Conservation (phyloP, 2,797 vertebrate species). For the Echeneis naucrates region DNA sequence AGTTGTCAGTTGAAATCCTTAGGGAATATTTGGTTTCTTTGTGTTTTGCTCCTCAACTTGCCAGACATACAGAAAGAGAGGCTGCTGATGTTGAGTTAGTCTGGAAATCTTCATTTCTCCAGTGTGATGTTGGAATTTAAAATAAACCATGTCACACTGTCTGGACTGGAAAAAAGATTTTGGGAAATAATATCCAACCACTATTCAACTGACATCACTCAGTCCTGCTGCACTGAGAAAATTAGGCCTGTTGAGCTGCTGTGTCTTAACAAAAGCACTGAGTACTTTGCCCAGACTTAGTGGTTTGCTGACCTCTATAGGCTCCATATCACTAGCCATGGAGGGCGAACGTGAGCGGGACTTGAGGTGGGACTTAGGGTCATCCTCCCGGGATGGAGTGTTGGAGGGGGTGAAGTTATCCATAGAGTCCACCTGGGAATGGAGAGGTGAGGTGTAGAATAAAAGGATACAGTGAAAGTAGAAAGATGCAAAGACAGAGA, state of each 20-base stretch:
- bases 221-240: not conserved
- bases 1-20: slow-evolving; percentile 7
- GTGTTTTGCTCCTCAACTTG: slow-evolving; percentile 8
- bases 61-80: slow-evolving; percentile 12
- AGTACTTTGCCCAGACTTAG: not conserved
- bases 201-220: not conserved
- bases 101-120: not conserved
- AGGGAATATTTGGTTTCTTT: slow-evolving; percentile 1
- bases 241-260: not conserved
- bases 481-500: not conserved
- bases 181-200: not conserved
- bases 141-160: not conserved
- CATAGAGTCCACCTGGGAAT: slow-evolving; percentile 89
- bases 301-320: slow-evolving; percentile 85
- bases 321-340: slow-evolving; percentile 91
- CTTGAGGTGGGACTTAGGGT: slow-evolving; percentile 88
- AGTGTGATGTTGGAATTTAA: not conserved
- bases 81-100: not conserved
- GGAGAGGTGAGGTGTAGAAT: slow-evolving; percentile 10
- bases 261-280: not conserved
- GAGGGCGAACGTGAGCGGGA: slow-evolving; percentile 92
- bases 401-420: slow-evolving; percentile 93
- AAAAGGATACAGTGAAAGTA: not conserved
- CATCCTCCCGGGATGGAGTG: slow-evolving; percentile 90
- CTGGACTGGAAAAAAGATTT: too few species aligned